phyloP scores from a whole-genome alignment of 2,113 vertebrate genomes.

The Coracopsis vasa region DNA sequence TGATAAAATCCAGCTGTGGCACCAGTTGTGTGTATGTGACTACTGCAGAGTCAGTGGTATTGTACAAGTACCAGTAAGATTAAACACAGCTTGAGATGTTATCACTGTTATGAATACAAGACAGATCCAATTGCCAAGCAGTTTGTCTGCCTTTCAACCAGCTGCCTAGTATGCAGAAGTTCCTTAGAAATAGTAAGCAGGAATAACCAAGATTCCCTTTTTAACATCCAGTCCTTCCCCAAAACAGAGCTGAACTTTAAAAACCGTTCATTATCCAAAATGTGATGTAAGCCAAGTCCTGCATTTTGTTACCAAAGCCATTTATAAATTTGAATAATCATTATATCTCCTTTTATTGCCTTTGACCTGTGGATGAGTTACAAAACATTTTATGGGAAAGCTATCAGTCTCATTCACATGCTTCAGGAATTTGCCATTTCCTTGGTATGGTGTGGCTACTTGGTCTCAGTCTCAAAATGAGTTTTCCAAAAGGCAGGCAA shows the following conservation, averaged over 20 bases:
- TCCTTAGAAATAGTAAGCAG: background rate
- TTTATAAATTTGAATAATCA: background rate
- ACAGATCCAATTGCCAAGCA: background rate
- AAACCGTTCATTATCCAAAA: background rate
- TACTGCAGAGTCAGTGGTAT: background rate
- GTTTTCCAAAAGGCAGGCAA: background rate
- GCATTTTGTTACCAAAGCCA: background rate
- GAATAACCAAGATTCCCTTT: background rate
- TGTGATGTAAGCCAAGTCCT: background rate
- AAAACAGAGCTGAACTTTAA: background rate
- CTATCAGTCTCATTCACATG: background rate
- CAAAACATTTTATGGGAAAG: background rate
- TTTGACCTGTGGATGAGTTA: background rate
- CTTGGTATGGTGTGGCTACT: background rate
- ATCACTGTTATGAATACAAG: background rate
- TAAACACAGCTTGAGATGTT: background rate
- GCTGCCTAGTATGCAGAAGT: background rate
- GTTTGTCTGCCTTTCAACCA: background rate
- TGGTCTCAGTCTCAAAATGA: background rate
- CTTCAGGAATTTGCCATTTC: background rate
- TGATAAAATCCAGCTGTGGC: background rate
- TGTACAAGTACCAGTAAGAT: background rate
- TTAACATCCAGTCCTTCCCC: background rate
- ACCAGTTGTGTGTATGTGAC: background rate
- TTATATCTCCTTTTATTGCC: background rate